Conservation (phyloP, 53 echinoderm and acorn worm species). For the Stichopus horrens region DNA sequence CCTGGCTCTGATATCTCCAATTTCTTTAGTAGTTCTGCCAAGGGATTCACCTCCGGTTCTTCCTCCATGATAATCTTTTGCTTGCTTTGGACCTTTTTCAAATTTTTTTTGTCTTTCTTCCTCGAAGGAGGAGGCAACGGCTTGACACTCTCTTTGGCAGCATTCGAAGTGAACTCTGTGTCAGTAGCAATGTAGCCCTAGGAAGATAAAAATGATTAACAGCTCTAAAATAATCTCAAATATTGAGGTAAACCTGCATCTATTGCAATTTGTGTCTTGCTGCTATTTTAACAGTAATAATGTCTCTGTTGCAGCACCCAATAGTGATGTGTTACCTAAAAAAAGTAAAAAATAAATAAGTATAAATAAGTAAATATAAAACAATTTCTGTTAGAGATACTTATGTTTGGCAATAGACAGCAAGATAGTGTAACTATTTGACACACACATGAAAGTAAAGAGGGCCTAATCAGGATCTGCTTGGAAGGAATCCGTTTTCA, state of each 20-base stretch:
- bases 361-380: background rate
- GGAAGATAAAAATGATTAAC: background rate
- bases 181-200: constrained; percentile 86
- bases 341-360: background rate
- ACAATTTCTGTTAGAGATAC: background rate
- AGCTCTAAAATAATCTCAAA: background rate
- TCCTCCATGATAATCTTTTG: constrained; percentile 59
- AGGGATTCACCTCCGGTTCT: constrained; percentile 52
- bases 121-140: constrained; percentile 62
- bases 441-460: too few relatives aligned
- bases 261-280: too few relatives aligned
- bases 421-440: too few relatives aligned
- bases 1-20: constrained; percentile 78
- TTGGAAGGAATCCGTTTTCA: too few relatives aligned
- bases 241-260: too few relatives aligned
- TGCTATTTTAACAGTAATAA: too few relatives aligned
- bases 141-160: constrained; percentile 77
- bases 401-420: too few relatives aligned
- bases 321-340: background rate
- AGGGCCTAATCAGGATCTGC: too few relatives aligned
- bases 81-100: constrained; percentile 53
- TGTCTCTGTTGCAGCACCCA: too few relatives aligned
- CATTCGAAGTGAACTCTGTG: constrained; percentile 73
- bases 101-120: constrained; percentile 58
- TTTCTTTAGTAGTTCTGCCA: constrained; percentile 79